Evolutionary conservation across 2,888 invertebrate species (phyloP).

Genomic region (Tenthredo scrophulariae): DNA sequence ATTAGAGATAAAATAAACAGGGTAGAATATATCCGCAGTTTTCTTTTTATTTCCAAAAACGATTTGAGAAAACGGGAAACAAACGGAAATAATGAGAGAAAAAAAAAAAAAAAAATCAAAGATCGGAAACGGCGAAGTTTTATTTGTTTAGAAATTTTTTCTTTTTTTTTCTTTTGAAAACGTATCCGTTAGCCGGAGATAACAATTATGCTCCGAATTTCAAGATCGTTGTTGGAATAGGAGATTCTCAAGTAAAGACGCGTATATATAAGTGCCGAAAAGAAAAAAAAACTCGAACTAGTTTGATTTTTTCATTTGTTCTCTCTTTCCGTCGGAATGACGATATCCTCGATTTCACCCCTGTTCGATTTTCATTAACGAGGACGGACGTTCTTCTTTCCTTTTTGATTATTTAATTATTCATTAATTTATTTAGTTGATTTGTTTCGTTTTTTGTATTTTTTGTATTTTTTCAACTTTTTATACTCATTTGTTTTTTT

Average conservation of each 20-base stretch:
- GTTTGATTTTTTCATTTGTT: background rate
- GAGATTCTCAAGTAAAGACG: background rate
- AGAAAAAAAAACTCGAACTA: background rate
- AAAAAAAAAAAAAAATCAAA: background rate
- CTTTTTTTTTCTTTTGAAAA: background rate
- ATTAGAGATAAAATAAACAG: too few species aligned
- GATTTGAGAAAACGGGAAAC: background rate
- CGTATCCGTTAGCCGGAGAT: background rate
- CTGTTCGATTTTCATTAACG: background rate
- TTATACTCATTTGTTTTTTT: too few species aligned
- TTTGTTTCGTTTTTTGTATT: background rate
- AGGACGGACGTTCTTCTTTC: background rate
- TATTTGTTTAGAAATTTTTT: background rate
- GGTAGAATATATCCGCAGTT: too few species aligned
- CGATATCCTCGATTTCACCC: constrained; percentile 4
- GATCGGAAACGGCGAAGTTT: background rate
- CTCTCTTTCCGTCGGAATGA: background rate
- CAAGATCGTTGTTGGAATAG: too few species aligned
- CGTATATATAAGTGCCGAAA: background rate
- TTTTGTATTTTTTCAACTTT: background rate
- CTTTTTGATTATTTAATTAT: background rate
- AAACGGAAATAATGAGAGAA: background rate
- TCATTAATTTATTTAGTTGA: background rate
- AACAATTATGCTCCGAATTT: background rate
- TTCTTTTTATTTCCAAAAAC: background rate